Percentiles rank a stretch among this genome's conserved stretches.
These are phyloP conservation scores for Monochamus alternatus DNA, from an alignment of 2,888 invertebrate genomes.

Conservation along the genomic window DNA sequence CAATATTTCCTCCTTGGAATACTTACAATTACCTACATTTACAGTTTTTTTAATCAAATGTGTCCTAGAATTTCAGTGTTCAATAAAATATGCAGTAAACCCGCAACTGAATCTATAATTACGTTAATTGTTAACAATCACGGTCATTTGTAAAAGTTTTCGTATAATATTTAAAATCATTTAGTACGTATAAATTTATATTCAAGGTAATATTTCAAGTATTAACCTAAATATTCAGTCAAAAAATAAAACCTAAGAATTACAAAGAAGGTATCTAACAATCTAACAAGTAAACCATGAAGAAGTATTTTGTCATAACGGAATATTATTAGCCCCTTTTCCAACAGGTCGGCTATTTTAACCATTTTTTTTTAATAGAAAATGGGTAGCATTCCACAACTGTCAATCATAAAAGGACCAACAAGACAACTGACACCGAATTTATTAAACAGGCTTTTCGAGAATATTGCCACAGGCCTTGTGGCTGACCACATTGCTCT, in stretches of 20 bases:
- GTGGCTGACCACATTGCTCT: conserved; percentile 76
- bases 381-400: conserved; percentile 85
- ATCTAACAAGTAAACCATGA: too few species aligned
- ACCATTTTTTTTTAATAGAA: conserved; percentile 50
- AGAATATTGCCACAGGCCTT: conserved; percentile 72
- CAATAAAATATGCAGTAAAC: not conserved
- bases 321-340: too few species aligned
- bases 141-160: conserved; percentile 1
- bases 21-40: too few species aligned
- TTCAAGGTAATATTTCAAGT: conserved; percentile 1
- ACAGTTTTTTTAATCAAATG: too few species aligned
- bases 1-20: not conserved
- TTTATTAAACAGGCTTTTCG: conserved; percentile 72
- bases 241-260: too few species aligned
- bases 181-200: not conserved
- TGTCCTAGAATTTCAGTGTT: not conserved
- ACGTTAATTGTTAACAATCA: not conserved
- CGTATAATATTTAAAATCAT: not conserved
- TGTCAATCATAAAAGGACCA: conserved; percentile 80
- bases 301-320: too few species aligned
- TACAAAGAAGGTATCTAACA: too few species aligned
- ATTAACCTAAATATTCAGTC: not conserved
- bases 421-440: conserved; percentile 66
- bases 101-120: not conserved
- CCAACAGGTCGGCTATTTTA: too few species aligned